Conservation (phyloP, 2,113 vertebrate species). For the Echinops telfairi region DNA sequence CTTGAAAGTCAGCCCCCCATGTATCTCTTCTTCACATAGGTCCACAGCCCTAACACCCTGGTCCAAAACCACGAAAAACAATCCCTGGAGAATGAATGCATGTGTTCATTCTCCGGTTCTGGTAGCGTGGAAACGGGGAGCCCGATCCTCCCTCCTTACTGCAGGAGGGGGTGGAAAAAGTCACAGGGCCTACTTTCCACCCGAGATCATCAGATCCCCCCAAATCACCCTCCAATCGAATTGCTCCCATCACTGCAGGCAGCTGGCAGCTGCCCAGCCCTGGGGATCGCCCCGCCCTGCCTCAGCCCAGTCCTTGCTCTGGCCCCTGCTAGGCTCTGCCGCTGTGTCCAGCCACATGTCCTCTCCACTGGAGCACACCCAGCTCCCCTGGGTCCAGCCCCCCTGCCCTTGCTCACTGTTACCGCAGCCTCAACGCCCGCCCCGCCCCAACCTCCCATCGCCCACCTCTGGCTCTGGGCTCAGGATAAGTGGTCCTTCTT, state of each 20-base stretch:
- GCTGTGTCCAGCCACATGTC: neutral
- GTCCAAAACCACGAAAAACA: neutral
- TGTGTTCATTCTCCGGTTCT: neutral
- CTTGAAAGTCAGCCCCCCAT: neutral
- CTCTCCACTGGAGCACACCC: too few species aligned
- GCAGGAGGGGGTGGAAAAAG: constrained; percentile 66
- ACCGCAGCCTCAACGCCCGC: fast-evolving
- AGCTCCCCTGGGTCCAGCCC: neutral
- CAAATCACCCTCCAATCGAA: constrained; percentile 65
- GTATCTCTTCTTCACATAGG: neutral
- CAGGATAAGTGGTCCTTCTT: neutral
- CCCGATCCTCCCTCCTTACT: neutral
- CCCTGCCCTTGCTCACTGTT: neutral
- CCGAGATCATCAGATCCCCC: constrained; percentile 67
- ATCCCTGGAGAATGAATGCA: neutral
- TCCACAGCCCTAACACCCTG: neutral
- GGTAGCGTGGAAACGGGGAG: neutral
- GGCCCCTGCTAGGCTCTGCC: fast-evolving
- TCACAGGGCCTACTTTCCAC: constrained; percentile 71
- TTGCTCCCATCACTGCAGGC: constrained; percentile 25
- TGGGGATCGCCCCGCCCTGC: neutral
- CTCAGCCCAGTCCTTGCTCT: neutral
- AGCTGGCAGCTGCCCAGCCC: neutral
- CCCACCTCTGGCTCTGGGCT: neutral
- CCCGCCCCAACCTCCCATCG: neutral